Percentiles rank a stretch among this genome's conserved stretches.
These are phyloP conservation scores for Scopus umbretta DNA, from an alignment of 2,113 vertebrate genomes.

Conservation along the genomic window DNA sequence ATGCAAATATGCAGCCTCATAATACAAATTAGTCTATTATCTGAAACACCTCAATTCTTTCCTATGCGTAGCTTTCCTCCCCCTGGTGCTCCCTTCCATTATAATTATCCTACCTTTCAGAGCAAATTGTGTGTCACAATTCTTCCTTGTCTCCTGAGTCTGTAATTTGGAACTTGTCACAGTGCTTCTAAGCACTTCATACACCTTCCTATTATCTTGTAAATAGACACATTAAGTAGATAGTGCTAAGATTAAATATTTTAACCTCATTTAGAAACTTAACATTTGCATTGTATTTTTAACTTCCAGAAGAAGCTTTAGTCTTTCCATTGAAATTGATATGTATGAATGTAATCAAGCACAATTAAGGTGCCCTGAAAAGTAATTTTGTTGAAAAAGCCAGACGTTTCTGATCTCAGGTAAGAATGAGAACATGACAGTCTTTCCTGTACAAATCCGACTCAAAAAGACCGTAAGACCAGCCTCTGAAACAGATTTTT, in stretches of 20 bases:
- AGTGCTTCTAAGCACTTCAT: not conserved
- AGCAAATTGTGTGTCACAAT: not conserved
- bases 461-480: not conserved
- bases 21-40: not conserved
- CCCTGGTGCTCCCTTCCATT: not conserved
- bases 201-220: not conserved
- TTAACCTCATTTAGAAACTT: not conserved
- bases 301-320: not conserved
- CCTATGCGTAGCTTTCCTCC: not conserved
- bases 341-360: not conserved
- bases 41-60: not conserved
- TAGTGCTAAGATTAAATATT: constrained; percentile 2
- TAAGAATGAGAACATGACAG: not conserved
- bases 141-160: not conserved
- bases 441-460: not conserved
- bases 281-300: not conserved
- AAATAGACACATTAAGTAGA: not conserved
- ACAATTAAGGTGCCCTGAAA: not conserved
- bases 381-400: not conserved
- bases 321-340: not conserved
- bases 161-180: not conserved
- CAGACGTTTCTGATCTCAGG: not conserved
- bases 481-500: not conserved
- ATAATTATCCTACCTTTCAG: constrained; percentile 13
- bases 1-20: not conserved